Percentiles rank a stretch among this genome's conserved stretches.
These are phyloP conservation scores for Podilymbus podiceps DNA, from an alignment of 2,113 vertebrate genomes.

Conservation along the genomic window DNA sequence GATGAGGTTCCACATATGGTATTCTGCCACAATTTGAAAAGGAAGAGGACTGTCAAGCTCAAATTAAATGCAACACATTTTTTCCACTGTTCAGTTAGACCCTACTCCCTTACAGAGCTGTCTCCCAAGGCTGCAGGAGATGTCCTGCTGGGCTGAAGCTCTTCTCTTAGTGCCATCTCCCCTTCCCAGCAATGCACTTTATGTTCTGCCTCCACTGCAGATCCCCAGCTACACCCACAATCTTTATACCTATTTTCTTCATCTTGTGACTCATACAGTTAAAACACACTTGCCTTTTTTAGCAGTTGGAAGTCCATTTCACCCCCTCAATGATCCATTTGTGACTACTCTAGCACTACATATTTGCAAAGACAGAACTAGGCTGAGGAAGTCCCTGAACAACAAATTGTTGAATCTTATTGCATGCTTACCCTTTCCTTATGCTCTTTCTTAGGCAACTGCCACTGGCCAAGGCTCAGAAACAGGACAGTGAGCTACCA, in stretches of 20 bases:
- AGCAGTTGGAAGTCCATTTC: neutral
- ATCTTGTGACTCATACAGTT: neutral
- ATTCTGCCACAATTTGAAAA: neutral
- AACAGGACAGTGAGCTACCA: neutral
- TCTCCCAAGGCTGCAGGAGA: neutral
- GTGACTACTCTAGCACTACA: neutral
- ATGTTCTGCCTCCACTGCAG: neutral
- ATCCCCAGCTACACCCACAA: neutral
- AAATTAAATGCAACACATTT: neutral
- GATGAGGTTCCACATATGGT: neutral
- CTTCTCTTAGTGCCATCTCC: neutral
- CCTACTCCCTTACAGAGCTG: neutral
- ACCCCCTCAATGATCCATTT: neutral
- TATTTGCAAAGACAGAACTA: neutral
- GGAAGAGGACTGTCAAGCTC: neutral
- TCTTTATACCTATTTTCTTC: neutral
- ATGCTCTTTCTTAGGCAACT: neutral
- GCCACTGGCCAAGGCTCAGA: neutral
- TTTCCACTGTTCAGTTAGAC: neutral
- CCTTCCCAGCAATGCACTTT: neutral
- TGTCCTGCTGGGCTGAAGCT: neutral
- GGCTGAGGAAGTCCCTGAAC: neutral
- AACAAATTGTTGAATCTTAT: neutral
- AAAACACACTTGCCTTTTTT: neutral
- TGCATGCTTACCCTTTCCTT: neutral